Percentiles rank a stretch among this genome's conserved stretches.
Conservation (phyloP, 1,140 invertebrate species). For the Asobara japonica region DNA sequence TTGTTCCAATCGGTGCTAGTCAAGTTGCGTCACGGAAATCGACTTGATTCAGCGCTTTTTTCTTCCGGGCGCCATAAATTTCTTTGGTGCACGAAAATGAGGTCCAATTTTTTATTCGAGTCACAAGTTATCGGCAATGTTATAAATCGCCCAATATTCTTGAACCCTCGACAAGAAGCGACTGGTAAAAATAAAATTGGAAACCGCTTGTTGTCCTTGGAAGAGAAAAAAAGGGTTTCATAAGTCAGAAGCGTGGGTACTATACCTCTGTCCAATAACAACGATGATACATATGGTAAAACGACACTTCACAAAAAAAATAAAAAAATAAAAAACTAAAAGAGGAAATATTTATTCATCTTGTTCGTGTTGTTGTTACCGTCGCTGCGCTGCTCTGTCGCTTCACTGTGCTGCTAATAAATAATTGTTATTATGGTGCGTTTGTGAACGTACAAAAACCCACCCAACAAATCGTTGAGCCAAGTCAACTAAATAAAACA, state of each 20-base stretch:
- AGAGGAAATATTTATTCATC: background rate
- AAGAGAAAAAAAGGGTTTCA: too few relatives aligned
- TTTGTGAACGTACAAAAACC: background rate
- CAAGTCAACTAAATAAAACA: background rate
- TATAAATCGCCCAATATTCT: too few relatives aligned
- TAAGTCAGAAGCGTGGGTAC: background rate
- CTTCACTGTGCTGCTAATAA: conserved; percentile 6
- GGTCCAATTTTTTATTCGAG: too few relatives aligned
- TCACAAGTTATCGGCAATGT: too few relatives aligned
- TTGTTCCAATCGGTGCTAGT: too few relatives aligned
- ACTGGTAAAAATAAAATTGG: too few relatives aligned
- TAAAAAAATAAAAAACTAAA: background rate
- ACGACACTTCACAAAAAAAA: background rate
- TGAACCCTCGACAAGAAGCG: too few relatives aligned
- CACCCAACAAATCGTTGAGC: background rate
- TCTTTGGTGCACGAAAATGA: too few relatives aligned
- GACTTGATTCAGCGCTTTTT: too few relatives aligned
- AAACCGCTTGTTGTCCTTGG: too few relatives aligned
- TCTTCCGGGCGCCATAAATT: too few relatives aligned
- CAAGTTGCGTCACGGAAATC: too few relatives aligned
- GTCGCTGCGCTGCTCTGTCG: background rate
- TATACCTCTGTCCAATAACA: background rate
- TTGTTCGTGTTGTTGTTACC: conserved; percentile 3
- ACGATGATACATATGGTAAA: background rate
- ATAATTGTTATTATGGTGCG: background rate